Evolutionary conservation across 1,140 invertebrate genomes (phyloP).

Genomic region (Lepidurus arcticus): DNA sequence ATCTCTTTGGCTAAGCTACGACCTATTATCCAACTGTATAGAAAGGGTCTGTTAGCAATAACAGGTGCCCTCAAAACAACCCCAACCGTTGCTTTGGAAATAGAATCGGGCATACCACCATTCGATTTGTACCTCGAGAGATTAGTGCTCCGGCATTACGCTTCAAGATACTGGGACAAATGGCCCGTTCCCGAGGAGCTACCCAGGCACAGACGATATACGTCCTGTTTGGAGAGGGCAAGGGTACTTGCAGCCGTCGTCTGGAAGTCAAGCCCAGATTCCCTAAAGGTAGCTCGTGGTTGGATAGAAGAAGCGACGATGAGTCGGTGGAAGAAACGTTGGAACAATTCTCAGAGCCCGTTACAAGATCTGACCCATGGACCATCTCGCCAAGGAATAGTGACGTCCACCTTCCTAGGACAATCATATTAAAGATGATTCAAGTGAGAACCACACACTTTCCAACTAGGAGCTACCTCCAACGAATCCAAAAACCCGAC

Average conservation of each 20-base stretch:
- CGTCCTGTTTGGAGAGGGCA: background rate
- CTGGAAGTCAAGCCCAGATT: background rate
- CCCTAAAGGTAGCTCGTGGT: background rate
- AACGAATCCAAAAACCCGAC: background rate
- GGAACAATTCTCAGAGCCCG: background rate
- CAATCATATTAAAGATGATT: background rate
- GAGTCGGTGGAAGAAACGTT: background rate
- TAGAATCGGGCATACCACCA: constrained; percentile 23
- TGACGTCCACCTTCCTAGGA: background rate
- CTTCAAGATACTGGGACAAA: too few relatives aligned
- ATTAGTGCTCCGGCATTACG: background rate
- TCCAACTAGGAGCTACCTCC: background rate
- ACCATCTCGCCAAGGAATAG: background rate
- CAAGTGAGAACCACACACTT: background rate
- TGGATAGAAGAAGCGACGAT: background rate
- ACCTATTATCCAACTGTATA: background rate
- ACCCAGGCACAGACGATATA: background rate
- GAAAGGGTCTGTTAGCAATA: constrained; percentile 17
- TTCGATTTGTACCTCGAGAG: background rate
- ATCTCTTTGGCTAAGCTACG: background rate
- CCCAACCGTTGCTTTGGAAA: background rate
- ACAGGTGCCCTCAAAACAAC: background rate
- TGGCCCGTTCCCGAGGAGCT: too few relatives aligned
- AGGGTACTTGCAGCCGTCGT: background rate
- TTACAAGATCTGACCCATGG: background rate